phyloP scores from a whole-genome alignment of 2,797 vertebrate genomes.

The Semaprochilodus insignis region DNA sequence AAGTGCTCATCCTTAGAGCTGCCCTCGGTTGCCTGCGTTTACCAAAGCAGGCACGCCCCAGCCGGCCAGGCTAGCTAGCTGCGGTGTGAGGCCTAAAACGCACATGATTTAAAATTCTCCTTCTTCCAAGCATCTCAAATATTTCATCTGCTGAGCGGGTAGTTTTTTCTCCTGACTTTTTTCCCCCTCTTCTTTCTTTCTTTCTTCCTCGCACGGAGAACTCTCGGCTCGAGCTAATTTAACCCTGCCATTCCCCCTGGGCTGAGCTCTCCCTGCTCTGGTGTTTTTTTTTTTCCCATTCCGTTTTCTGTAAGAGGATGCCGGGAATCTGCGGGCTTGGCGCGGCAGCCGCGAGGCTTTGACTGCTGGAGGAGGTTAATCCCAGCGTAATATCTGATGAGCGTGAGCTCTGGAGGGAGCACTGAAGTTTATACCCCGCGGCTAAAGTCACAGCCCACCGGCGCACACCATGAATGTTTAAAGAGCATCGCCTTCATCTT shows the following conservation, averaged over 20 bases:
- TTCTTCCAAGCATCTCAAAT: constrained; percentile 53
- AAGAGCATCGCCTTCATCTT: not conserved
- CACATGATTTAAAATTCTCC: constrained; percentile 58
- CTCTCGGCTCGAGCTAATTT: constrained; percentile 54
- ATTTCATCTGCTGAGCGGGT: constrained; percentile 53
- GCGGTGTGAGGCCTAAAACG: constrained; percentile 26
- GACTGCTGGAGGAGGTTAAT: constrained; percentile 57
- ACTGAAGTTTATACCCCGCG: constrained; percentile 30
- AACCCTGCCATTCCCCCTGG: constrained; percentile 48
- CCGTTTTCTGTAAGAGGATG: constrained; percentile 34
- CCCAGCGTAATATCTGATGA: constrained; percentile 49
- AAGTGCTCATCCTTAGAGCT: constrained; percentile 30
- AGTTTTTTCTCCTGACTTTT: not conserved
- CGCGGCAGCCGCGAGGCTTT: constrained; percentile 20
- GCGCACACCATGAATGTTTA: constrained; percentile 2
- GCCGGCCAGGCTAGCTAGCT: not conserved
- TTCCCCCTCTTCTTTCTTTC: not conserved
- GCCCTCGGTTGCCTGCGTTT: constrained; percentile 27
- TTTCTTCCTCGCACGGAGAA: constrained; percentile 32
- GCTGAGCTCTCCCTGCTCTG: constrained; percentile 22
- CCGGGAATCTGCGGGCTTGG: constrained; percentile 11
- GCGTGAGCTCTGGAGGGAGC: constrained; percentile 34
- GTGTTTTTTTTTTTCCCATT: constrained; percentile 9
- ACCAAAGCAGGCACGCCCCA: constrained; percentile 15
- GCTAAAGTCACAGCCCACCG: constrained; percentile 23